phyloP scores from a whole-genome alignment of 2,113 vertebrate species.

The Oreochromis niloticus region DNA sequence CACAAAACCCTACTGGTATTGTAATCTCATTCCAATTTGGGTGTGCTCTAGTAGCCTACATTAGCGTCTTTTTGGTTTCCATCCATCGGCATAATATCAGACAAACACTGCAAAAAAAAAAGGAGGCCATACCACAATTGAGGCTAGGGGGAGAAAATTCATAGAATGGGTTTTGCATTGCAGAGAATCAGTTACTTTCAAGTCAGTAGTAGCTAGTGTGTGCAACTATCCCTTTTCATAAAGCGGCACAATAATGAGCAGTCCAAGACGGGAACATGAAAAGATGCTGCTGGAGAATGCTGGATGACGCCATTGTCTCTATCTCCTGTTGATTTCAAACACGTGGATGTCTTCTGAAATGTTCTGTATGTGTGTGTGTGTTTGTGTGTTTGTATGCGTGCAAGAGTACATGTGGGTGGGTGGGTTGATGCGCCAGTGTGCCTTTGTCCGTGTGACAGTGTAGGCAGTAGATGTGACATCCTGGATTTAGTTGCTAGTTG shows the following conservation, averaged over 20 bases:
- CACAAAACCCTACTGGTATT: conserved; percentile 4
- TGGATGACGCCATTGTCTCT: conserved; percentile 7
- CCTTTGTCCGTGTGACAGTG: conserved; percentile 49
- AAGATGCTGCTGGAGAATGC: conserved; percentile 19
- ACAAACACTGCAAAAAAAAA: conserved; percentile 8
- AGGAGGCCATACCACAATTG: neutral
- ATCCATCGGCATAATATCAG: neutral
- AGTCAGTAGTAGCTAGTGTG: conserved; percentile 14
- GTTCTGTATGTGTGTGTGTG: neutral
- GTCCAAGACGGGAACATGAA: conserved; percentile 8
- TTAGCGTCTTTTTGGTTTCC: neutral
- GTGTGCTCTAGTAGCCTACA: neutral
- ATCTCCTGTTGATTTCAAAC: conserved; percentile 43
- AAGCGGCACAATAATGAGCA: conserved; percentile 41
- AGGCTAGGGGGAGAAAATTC: neutral
- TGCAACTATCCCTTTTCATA: conserved; percentile 8
- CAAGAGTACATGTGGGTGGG: neutral
- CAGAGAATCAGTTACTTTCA: conserved; percentile 21
- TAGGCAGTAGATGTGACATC: conserved; percentile 46
- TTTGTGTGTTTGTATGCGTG: neutral
- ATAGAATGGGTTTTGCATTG: neutral
- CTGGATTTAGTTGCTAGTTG: conserved; percentile 72
- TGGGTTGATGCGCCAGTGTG: conserved; percentile 12
- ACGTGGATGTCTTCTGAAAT: conserved; percentile 31
- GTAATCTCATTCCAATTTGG: neutral